Conservation (phyloP, 2,113 vertebrate species). For the Chaetops frenatus region DNA sequence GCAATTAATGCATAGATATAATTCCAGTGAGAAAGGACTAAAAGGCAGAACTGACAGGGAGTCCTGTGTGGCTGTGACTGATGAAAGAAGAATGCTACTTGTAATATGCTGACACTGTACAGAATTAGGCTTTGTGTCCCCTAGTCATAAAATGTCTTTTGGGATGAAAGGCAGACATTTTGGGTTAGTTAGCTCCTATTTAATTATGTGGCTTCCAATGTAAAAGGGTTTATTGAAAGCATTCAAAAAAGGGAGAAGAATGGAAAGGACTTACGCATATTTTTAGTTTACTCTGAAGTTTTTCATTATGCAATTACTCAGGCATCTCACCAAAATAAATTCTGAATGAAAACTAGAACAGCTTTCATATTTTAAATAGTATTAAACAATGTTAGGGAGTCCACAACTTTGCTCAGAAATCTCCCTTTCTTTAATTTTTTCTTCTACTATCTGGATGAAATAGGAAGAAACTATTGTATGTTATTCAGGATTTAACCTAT, state of each 20-base stretch:
- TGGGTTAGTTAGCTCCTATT: conserved; percentile 25
- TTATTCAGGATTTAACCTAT: background rate
- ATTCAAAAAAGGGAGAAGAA: conserved; percentile 2
- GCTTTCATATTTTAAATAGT: background rate
- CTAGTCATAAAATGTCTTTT: conserved; percentile 19
- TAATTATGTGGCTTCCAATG: conserved; percentile 10
- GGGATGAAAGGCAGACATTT: conserved; percentile 44
- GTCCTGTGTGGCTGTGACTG: background rate
- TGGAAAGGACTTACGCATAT: background rate
- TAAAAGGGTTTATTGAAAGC: conserved; percentile 32
- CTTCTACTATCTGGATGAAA: background rate
- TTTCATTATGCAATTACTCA: background rate
- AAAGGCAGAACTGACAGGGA: background rate
- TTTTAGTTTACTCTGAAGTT: background rate
- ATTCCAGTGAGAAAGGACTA: conserved; percentile 19
- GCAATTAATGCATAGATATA: conserved; percentile 43
- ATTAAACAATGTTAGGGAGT: background rate
- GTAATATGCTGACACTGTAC: conserved; percentile 23
- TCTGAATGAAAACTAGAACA: background rate
- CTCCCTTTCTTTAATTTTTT: background rate
- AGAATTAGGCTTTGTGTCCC: conserved; percentile 48
- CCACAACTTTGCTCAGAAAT: background rate
- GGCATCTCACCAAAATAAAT: background rate
- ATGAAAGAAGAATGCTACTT: conserved; percentile 42
- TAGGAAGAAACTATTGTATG: background rate